A percentile compares a stretch with the other conserved stretches of the same genome.
phyloP scores from a whole-genome alignment of 1,140 invertebrate species.

The Drosophila sturtevanti region DNA sequence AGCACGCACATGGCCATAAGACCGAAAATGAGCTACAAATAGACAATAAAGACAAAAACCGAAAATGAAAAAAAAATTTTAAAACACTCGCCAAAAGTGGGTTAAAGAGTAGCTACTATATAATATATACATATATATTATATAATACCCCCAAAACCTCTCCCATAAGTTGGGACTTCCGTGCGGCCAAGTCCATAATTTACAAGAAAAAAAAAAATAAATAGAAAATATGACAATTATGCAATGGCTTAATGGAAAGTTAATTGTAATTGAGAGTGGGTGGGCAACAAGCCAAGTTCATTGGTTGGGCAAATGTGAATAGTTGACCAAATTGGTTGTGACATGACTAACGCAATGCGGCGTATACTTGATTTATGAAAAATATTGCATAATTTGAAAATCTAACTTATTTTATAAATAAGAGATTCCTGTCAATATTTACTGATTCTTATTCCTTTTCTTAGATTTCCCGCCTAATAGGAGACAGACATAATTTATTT shows the following conservation, averaged over 20 bases:
- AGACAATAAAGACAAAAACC: constrained; percentile 3
- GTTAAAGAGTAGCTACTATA: constrained; percentile 23
- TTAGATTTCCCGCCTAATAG: neutral
- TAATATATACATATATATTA: no score
- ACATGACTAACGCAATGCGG: constrained; percentile 20
- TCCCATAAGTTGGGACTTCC: constrained; percentile 32
- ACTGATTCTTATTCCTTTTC: neutral
- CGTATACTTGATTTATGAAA: constrained; percentile 41
- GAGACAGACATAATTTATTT: neutral
- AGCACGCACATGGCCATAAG: constrained; percentile 83
- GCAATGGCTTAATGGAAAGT: constrained; percentile 52
- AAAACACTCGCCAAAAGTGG: constrained; percentile 30
- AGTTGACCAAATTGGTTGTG: constrained; percentile 10
- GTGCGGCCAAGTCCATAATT: constrained; percentile 61
- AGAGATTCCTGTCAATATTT: no score
- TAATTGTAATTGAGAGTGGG: constrained; percentile 14
- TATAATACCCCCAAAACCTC: constrained; percentile 28
- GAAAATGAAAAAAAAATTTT: constrained; percentile 37
- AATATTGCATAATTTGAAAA: neutral
- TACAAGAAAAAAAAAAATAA: constrained; percentile 13
- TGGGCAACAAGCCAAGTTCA: constrained; percentile 69
- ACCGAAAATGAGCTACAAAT: constrained; percentile 83
- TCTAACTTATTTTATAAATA: neutral
- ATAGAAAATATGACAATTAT: constrained; percentile 73
- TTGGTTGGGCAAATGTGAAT: constrained; percentile 18